Base-by-base conservation (phyloP, 2,888 invertebrate species). In the Heliconius charithonia region DNA sequence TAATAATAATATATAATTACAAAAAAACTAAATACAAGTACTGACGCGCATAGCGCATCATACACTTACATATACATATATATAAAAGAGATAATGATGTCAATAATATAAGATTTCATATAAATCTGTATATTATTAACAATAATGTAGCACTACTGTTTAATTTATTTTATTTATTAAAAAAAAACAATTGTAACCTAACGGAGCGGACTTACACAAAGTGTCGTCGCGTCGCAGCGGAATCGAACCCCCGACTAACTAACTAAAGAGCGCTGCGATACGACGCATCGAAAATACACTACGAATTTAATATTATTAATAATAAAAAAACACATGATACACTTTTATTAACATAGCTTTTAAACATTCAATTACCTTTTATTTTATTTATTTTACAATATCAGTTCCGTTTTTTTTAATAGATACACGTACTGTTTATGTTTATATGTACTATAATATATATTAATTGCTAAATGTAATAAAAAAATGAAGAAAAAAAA, bases 1-100 rank as follows among this genome's bases (percentile, higher is more conserved):
- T 66, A 66, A 69, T 41, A 88, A 90, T 92, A 91, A 90, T 89
- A 90, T 93, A 88, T 93, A 94, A 94, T 94, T 94, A 94, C 94
- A 94, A 92, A 91, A 90, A 91, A 91, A 92, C 93, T 94, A 94
- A 94, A 94, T 93, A 93, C 90, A 91, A 89, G 83, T 84, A 83
- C 75, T 88, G 89, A 90, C 89, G 89, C 92, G 93, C 94, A 94
- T 89, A 90, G 94, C 94, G 93, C 85, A 88, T 92, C 91, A 85
- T 89, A 90, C 86, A 86, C 93, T 92, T 91, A 93, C 90, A 90
- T 90, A 90, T 88, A 93, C 91, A 92, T 92, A 93, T 90, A 88
- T 86, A 59, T 56, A n/a, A 73, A 22, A 62, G 25, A 59, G 27
- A 51, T 7, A 45, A 51, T 51, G 10, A 45, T 19, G 63, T 74